phyloP scores from a whole-genome alignment of 2,113 vertebrate genomes.

The Glaucidium brasilianum region DNA sequence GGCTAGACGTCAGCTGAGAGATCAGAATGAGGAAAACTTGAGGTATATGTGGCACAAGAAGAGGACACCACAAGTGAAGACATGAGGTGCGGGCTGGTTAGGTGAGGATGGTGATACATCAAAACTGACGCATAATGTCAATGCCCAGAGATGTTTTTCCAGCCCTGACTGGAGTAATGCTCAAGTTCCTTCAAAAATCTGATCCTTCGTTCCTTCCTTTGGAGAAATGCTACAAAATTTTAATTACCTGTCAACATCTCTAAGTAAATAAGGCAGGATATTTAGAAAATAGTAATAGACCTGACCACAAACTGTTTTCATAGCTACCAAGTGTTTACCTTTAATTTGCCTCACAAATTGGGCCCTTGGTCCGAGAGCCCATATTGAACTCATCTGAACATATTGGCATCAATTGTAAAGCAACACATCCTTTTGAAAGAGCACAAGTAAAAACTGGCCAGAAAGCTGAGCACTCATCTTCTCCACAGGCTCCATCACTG shows the following conservation, averaged over 20 bases:
- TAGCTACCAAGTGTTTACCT: neutral
- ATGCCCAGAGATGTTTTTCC: neutral
- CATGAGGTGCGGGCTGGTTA: neutral
- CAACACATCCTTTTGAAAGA: neutral
- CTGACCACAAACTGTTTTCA: neutral
- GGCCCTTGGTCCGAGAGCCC: neutral
- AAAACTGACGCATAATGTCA: neutral
- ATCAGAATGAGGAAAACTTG: neutral
- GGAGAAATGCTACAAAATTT: neutral
- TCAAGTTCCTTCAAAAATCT: neutral
- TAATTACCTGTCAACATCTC: neutral
- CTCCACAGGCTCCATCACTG: neutral
- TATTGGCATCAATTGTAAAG: neutral
- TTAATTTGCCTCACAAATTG: neutral
- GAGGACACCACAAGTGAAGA: neutral
- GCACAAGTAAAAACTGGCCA: neutral
- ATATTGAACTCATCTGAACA: neutral
- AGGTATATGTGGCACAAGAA: neutral
- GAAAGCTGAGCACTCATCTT: neutral
- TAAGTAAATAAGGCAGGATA: neutral
- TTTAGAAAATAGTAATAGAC: neutral
- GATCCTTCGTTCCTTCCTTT: neutral
- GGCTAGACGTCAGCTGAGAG: neutral
- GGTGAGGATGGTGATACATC: neutral
- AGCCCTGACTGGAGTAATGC: accelerated